Evolutionary conservation across 2,113 vertebrate species (phyloP), one percentile per base, ranked within the genome.

Genomic region (Lycaon pictus): DNA sequence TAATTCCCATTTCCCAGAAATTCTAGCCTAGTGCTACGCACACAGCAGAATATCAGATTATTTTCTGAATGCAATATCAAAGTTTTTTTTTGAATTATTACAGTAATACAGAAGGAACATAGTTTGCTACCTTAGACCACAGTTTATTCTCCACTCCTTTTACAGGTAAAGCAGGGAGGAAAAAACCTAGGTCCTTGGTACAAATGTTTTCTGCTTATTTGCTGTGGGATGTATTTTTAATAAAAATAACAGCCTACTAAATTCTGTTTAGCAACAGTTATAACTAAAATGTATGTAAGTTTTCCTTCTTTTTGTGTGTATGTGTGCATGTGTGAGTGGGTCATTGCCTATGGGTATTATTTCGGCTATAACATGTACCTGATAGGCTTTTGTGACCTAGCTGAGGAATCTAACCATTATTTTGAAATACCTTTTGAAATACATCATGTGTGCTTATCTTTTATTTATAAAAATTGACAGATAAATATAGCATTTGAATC

Each of bases 11-110:
- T 65, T 51, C 23, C 9, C 27, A 93, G 22, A 96, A 89, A 80
- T 69, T 89, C 29, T 77, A 63, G 2, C 29, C 43, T 81, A 65
- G 43, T 94, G 29, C 20, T 86, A 37, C 58, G 15, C 29, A 63
- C 12, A 65, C 29, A 86, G 22, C 72, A 69, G 63, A 83, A 32
- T 88, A 67, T 51, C 22, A 86, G 19, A 48, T 56, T 53, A 37
- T 71, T 80, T 93, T 29, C 29, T 86, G 58, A 85, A 83, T 72
- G 37, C 83, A 95, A 77, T 91, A 82, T 48, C 37, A 69, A 58
- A 15, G 8, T 71, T 25, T 1, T 74, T 1, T 74, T 92, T 91
- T 76, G 32, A 94, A 89, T 82, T 72, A 82, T 56, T 37, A 60
- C 25, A 60, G 8, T 29, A 17, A 72, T 32, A 71, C 0, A 79